Base-by-base conservation (phyloP, 2,113 vertebrate genomes). In the Myrmecobius fasciatus region DNA sequence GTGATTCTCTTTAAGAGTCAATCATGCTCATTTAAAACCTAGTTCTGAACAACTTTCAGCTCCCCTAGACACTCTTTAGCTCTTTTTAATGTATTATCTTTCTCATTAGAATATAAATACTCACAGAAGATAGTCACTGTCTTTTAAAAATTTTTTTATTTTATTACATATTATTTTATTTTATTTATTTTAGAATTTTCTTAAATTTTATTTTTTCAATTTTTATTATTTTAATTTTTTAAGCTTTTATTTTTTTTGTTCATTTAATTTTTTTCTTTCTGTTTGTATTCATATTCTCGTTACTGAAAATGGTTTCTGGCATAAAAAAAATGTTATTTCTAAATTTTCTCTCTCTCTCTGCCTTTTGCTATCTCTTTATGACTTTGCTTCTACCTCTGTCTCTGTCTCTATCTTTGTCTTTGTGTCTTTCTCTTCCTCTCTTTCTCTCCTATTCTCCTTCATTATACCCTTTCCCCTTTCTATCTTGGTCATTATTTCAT, bases 401-500 rank as follows among this genome's bases (percentile, higher is more conserved):
- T 52, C 51, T 60, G 9, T 60, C 9, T 60, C 10, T 60, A 2
- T 31, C 56, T 54, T 26, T 53, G 1, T 53, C 53, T 53, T 53
- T 53, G 53, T 60, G 56, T 12, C 10, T 60, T 28, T 31, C 10
- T 36, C 56, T 36, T 11, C 28, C 28, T 31, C 31, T 67, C 28
- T 9, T 14, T 67, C 56, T 14, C 11, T 67, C 28, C 53, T 54
- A 25, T 20, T 3, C 11, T 67, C 11, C 31, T 14, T 67, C 56
- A 28, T 36, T 67, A 56, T 26, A 56, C 56, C 91, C 31, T 91
- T n/a, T 92, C 89, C 53, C 91, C 9, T 89, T 95, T 91, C n/a
- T 95, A 91, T 91, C 52, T 94, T 94, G 25, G n/a, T 92, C 96
- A 49, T 53, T 53, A 93, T 91, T 83, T 91, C 89, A 94, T 26